Evolutionary conservation across 2,888 invertebrate genomes (phyloP).

Genomic region (Ernsta delagoae): DNA sequence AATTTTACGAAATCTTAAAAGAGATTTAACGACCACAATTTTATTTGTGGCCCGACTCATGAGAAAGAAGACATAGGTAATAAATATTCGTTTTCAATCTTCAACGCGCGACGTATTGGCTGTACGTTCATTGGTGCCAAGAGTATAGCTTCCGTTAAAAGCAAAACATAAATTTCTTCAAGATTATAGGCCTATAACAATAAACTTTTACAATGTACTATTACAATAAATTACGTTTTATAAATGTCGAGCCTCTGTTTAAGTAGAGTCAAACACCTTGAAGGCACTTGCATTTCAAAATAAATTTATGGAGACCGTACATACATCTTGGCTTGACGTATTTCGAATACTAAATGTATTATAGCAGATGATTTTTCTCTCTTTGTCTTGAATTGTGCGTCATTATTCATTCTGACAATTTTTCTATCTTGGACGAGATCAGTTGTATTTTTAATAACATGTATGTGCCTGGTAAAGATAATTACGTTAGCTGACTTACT

Average conservation of each 20-base stretch:
- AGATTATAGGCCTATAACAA: slow-evolving; percentile 26
- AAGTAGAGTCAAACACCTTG: slow-evolving; percentile 32
- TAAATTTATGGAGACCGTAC: slow-evolving; percentile 29
- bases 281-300: slow-evolving; percentile 31
- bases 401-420: slow-evolving; percentile 32
- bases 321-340: slow-evolving; percentile 27
- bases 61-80: no score
- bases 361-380: slow-evolving; percentile 30
- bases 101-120: background rate
- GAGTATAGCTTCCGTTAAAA: slow-evolving; percentile 8
- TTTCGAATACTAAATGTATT: slow-evolving; percentile 29
- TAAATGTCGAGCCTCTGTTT: slow-evolving; percentile 22
- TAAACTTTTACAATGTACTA: slow-evolving; percentile 30
- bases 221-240: slow-evolving; percentile 33
- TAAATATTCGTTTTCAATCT: background rate
- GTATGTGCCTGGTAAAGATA: slow-evolving; percentile 23
- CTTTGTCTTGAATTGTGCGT: slow-evolving; percentile 26
- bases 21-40: no score
- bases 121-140: background rate
- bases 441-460: slow-evolving; percentile 19
- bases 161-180: slow-evolving; percentile 7
- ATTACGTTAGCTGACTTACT: slow-evolving; percentile 4
- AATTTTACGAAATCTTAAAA: no score
- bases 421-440: slow-evolving; percentile 23
- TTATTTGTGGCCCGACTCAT: no score